Percentiles rank a stretch among this genome's conserved stretches.
Evolutionary conservation across 2,797 vertebrate species (phyloP).

Genomic region (Pipistrellus pygmaeus): DNA sequence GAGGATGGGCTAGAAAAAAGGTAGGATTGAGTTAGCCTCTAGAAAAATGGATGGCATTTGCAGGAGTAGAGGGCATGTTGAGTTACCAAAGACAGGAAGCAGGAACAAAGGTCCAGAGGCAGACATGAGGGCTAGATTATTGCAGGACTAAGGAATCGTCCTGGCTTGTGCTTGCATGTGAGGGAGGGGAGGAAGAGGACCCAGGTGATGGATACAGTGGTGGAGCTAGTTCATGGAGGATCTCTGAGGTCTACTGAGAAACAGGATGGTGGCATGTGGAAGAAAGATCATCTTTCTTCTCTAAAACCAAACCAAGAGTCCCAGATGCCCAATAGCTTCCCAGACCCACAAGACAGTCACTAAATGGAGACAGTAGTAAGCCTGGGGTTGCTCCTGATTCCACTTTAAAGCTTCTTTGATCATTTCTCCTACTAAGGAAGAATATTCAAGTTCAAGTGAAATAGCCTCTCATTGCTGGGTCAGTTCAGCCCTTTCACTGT

Average conservation of each 20-base stretch:
- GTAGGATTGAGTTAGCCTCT: not conserved
- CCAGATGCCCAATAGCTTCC: not conserved
- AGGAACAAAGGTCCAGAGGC: not conserved
- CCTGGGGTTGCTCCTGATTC: not conserved
- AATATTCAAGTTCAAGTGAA: conserved; percentile 63
- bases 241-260: not conserved
- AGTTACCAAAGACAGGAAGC: not conserved
- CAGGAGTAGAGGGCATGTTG: not conserved
- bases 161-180: not conserved
- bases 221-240: not conserved
- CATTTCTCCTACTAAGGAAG: not conserved
- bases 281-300: not conserved
- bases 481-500: conserved; percentile 58
- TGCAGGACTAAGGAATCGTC: not conserved
- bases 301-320: not conserved
- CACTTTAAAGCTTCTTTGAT: not conserved
- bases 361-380: not conserved
- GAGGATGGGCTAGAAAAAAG: not conserved
- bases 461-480: conserved; percentile 57
- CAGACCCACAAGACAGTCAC: not conserved
- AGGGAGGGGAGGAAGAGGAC: not conserved
- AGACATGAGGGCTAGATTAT: not conserved
- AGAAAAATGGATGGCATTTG: not conserved
- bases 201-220: too few relatives aligned
- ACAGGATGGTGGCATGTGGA: not conserved